Conservation (phyloP, 2,113 vertebrate species). For the Bostrychus sinensis region DNA sequence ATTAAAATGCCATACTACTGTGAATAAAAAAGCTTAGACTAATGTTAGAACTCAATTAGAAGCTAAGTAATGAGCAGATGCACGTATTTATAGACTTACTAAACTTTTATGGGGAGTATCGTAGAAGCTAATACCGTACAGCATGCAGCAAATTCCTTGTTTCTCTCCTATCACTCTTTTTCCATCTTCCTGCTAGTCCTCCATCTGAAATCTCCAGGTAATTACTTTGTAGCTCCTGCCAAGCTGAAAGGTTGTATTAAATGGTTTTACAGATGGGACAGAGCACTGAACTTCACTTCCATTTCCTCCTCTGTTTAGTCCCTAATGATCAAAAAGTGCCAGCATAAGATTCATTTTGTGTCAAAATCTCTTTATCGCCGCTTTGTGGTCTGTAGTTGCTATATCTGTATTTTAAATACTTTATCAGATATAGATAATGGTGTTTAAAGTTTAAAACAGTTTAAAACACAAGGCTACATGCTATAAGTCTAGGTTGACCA, state of each 20-base stretch:
- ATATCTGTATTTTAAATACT: constrained; percentile 5
- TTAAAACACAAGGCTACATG: no score
- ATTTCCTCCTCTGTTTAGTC: constrained; percentile 20
- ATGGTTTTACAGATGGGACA: constrained; percentile 43
- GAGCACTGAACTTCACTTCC: constrained; percentile 27
- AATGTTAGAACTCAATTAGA: constrained; percentile 7
- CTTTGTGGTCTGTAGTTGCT: not conserved
- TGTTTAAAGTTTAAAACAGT: constrained; percentile 2
- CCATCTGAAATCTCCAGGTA: constrained; percentile 40
- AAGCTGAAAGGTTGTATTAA: constrained; percentile 11
- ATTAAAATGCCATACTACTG: constrained; percentile 1
- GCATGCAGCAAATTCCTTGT: not conserved
- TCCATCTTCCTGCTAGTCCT: constrained; percentile 19
- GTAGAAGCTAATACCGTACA: constrained; percentile 12
- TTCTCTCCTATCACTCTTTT: constrained; percentile 3
- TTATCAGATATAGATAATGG: constrained; percentile 1
- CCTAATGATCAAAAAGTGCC: constrained; percentile 8
- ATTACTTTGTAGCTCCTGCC: constrained; percentile 38
- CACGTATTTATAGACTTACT: constrained; percentile 21
- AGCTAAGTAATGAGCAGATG: constrained; percentile 18
- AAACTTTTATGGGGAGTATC: not conserved
- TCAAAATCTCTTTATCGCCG: constrained; percentile 11
- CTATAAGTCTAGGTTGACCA: no score
- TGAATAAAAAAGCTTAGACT: constrained; percentile 10
- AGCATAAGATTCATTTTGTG: constrained; percentile 22